Conservation (phyloP, 2,888 invertebrate genomes). For the Brenthis daphne region DNA sequence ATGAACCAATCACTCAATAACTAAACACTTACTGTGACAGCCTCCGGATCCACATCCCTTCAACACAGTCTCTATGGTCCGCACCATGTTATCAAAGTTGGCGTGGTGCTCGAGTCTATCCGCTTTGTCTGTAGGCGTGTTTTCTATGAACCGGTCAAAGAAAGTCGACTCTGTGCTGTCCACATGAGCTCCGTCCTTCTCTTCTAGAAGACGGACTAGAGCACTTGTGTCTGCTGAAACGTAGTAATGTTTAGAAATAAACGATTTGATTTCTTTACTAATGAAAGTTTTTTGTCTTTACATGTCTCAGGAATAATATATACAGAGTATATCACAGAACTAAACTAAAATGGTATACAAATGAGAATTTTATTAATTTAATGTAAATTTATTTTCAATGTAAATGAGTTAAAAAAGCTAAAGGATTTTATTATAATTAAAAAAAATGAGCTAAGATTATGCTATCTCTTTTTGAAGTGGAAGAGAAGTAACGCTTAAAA, state of each 20-base stretch:
- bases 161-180: slow-evolving; percentile 51
- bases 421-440: too few relatives aligned
- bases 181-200: slow-evolving; percentile 51
- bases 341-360: too few relatives aligned
- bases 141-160: slow-evolving; percentile 55
- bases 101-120: slow-evolving; percentile 53
- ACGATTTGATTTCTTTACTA: too few relatives aligned
- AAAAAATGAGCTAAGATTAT: too few relatives aligned
- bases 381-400: too few relatives aligned
- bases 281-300: too few relatives aligned
- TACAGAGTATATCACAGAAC: too few relatives aligned
- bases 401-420: too few relatives aligned
- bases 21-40: slow-evolving; percentile 54
- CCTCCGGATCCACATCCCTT: slow-evolving; percentile 58
- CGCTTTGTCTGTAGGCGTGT: slow-evolving; percentile 52
- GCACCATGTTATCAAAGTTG: slow-evolving; percentile 59
- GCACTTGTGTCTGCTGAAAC: slow-evolving; percentile 53
- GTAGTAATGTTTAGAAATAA: background rate
- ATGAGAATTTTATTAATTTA: too few relatives aligned
- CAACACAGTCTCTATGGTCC: slow-evolving; percentile 49
- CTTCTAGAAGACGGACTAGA: slow-evolving; percentile 56
- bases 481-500: too few relatives aligned
- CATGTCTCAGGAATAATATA: too few relatives aligned
- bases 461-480: too few relatives aligned
- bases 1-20: background rate